These are phyloP conservation scores for Uria aalge DNA, from an alignment of 2,113 vertebrate species.

Conservation along the genomic window DNA sequence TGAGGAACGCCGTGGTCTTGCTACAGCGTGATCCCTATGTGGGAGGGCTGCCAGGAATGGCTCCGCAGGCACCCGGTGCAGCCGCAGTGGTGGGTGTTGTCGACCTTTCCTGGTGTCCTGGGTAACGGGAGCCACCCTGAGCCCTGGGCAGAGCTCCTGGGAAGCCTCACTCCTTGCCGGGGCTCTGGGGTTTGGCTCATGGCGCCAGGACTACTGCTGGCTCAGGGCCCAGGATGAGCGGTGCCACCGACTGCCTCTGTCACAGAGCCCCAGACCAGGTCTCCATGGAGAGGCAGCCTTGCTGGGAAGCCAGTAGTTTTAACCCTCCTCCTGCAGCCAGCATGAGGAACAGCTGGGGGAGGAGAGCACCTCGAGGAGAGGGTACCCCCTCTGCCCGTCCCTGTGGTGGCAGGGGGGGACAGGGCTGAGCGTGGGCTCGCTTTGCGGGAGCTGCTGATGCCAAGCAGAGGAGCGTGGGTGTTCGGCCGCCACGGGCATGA, in stretches of 20 bases:
- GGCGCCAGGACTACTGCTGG: background rate
- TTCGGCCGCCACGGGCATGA: background rate
- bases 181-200: background rate
- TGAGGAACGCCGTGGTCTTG: background rate
- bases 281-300: background rate
- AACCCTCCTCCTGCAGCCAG: background rate
- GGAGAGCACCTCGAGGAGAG: background rate
- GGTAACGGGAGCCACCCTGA: background rate
- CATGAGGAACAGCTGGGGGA: background rate
- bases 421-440: fast-evolving
- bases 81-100: fast-evolving
- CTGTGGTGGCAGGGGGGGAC: background rate
- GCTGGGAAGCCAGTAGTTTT: background rate
- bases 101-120: background rate
- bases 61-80: fast-evolving
- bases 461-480: background rate
- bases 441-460: background rate
- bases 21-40: fast-evolving
- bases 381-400: too few species aligned
- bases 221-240: fast-evolving
- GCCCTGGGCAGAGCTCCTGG: background rate
- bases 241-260: background rate
- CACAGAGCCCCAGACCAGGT: fast-evolving
- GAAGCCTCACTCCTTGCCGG: background rate
- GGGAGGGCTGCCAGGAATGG: background rate